These are phyloP conservation scores for Orchesella flavescens DNA, from an alignment of 2,888 invertebrate genomes.

Conservation along the genomic window DNA sequence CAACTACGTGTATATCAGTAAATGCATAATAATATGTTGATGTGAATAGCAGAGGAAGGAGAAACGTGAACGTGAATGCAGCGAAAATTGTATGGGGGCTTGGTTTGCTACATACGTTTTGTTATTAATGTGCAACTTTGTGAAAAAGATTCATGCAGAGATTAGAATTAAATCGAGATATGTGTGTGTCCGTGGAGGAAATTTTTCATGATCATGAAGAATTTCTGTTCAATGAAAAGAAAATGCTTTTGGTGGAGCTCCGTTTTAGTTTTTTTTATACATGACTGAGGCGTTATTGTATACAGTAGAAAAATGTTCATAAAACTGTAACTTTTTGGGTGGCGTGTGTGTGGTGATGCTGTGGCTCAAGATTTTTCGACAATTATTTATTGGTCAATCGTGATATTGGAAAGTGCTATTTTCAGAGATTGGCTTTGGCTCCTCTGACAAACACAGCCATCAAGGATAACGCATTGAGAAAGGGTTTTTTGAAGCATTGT, in stretches of 20 bases:
- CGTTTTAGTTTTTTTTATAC: neutral
- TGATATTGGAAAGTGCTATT: constrained; percentile 60
- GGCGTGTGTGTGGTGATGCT: constrained; percentile 10
- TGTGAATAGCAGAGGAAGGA: neutral
- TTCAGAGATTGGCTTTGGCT: constrained; percentile 27
- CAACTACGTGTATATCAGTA: neutral
- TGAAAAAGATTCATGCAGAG: constrained; percentile 15
- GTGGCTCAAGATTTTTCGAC: constrained; percentile 32
- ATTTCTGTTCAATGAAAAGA: neutral
- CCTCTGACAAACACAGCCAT: constrained; percentile 28
- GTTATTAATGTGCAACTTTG: neutral
- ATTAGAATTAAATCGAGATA: constrained; percentile 47
- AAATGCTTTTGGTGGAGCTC: no score
- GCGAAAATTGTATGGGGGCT: no score
- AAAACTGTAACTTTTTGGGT: constrained; percentile 40
- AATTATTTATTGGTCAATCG: constrained; percentile 60
- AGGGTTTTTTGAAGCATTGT: neutral
- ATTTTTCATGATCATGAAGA: constrained; percentile 10
- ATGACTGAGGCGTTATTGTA: neutral
- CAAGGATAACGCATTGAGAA: constrained; percentile 41
- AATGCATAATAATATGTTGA: neutral
- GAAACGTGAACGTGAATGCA: no score
- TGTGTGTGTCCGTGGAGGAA: constrained; percentile 32
- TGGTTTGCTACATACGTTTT: neutral
- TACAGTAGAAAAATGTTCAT: neutral